These are phyloP conservation scores for Lomographa bimaculata DNA, from an alignment of 2,888 invertebrate genomes.

Conservation along the genomic window DNA sequence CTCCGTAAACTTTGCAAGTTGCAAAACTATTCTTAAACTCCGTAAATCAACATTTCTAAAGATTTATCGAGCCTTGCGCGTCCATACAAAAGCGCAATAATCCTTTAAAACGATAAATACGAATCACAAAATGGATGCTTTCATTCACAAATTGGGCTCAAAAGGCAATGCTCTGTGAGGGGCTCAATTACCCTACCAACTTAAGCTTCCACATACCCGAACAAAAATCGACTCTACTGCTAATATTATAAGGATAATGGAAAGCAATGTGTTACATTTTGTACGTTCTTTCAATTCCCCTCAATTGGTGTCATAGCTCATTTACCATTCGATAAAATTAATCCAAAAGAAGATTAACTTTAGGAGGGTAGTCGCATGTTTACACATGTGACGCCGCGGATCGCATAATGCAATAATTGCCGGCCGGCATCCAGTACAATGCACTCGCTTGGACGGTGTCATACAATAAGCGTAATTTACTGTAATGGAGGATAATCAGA, in stretches of 20 bases:
- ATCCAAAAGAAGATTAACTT: constrained; percentile 69
- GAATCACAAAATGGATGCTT: constrained; percentile 47
- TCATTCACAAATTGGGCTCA: constrained; percentile 80
- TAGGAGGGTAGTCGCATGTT: constrained; percentile 55
- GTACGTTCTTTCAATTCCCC: constrained; percentile 56
- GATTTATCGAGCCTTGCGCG: constrained; percentile 31
- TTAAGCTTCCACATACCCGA: constrained; percentile 19
- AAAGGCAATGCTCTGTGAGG: constrained; percentile 63
- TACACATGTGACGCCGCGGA: constrained; percentile 56
- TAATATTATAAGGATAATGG: no score
- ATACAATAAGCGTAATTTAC: constrained; percentile 55
- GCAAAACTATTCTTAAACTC: constrained; percentile 1
- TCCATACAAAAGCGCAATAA: constrained; percentile 29
- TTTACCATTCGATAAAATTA: constrained; percentile 81
- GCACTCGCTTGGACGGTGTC: constrained; percentile 56
- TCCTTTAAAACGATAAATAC: constrained; percentile 56
- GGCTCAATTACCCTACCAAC: constrained; percentile 46
- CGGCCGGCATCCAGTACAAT: constrained; percentile 46
- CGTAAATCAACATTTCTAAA: constrained; percentile 27
- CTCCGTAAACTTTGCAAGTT: no score
- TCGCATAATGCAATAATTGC: constrained; percentile 28
- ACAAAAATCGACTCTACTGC: constrained; percentile 46
- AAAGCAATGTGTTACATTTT: constrained; percentile 35
- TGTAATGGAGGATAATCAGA: constrained; percentile 43
- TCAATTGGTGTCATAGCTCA: constrained; percentile 74